Base-by-base conservation (phyloP, 2,797 vertebrate species). In the Betta splendens region DNA sequence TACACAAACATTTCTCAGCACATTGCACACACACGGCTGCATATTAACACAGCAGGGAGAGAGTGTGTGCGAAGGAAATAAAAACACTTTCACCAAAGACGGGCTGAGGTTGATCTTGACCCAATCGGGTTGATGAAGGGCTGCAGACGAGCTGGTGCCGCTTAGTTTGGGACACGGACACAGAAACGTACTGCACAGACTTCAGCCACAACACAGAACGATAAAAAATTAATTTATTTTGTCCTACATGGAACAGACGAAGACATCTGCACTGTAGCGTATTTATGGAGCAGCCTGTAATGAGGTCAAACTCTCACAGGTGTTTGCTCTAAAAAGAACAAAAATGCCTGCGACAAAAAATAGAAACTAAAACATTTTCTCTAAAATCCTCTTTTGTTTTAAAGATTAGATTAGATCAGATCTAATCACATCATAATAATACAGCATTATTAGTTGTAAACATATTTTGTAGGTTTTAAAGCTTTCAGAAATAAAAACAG, bases 61-160 rank as follows among this genome's bases (percentile, higher is more conserved):
- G 58, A 57, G 60, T 81, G 40, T 62, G 64, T 29, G 61, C 64
- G 79, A 62, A 80, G 69, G 60, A 42, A 16, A 69, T 57, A 40
- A 51, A 55, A 71, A 49, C 44, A 52, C 23, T 37, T 40, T 25
- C 11, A 35, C 54, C 54, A 62, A 60, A 61, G 3, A n/a, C 44
- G 28, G 29, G 5, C 15, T 33, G 26, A 10, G 37, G 67, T n/a
- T 49, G 28, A 59, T 40, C 5, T 1, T 26, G 12, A 18, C 33
- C 26, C n/a, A 13, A 10, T 38, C 16, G 20, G 35, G 21, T 39
- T 45, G 35, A 12, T 49, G 38, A 51, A 17, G 51, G 46, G 9
- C 44, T 25, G 20, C 53, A 25, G 21, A 35, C 0, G 5, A 50
- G 22, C 11, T 9, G 37, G 5, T 23, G 16, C 17, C 28, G 20